A percentile compares a stretch with the other conserved stretches of the same genome.
These are phyloP conservation scores for Typhlichthys eigenmanni DNA, from an alignment of 2,797 vertebrate genomes.

Conservation along the genomic window DNA sequence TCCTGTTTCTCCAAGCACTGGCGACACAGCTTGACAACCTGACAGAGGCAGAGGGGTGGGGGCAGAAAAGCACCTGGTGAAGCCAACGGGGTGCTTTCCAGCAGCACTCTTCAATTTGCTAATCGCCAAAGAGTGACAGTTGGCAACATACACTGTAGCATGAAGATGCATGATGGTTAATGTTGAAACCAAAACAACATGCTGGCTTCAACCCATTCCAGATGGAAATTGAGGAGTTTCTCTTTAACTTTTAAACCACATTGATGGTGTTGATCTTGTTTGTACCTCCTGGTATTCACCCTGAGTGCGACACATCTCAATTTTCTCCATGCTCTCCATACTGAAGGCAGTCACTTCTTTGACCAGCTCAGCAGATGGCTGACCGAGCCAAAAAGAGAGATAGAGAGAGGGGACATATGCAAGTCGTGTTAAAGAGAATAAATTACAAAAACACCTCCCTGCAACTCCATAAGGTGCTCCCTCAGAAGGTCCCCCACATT, in stretches of 20 bases:
- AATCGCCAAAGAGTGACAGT: too few relatives aligned
- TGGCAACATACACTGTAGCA: too few relatives aligned
- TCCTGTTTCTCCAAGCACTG: constrained; percentile 88
- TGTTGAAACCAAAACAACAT: too few relatives aligned
- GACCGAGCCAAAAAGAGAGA: constrained; percentile 9
- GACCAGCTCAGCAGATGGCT: constrained; percentile 84
- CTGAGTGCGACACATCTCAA: constrained; percentile 78
- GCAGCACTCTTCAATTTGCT: neutral
- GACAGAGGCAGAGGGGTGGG: too few relatives aligned
- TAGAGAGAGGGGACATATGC: constrained; percentile 4
- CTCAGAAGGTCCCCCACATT: too few relatives aligned
- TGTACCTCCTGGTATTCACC: constrained; percentile 84
- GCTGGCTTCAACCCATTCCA: too few relatives aligned
- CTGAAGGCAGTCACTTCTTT: constrained; percentile 84
- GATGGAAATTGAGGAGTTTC: too few relatives aligned
- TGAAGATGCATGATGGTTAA: too few relatives aligned
- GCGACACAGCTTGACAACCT: constrained; percentile 86
- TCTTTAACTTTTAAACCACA: neutral
- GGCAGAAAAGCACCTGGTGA: neutral
- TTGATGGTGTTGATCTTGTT: neutral
- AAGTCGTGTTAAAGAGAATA: neutral
- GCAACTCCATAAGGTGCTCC: too few relatives aligned
- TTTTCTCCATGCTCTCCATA: constrained; percentile 82
- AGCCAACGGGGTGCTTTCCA: neutral
- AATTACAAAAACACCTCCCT: too few relatives aligned